phyloP scores from a whole-genome alignment of 2,797 vertebrate genomes.

The Pipistrellus nathusii region DNA sequence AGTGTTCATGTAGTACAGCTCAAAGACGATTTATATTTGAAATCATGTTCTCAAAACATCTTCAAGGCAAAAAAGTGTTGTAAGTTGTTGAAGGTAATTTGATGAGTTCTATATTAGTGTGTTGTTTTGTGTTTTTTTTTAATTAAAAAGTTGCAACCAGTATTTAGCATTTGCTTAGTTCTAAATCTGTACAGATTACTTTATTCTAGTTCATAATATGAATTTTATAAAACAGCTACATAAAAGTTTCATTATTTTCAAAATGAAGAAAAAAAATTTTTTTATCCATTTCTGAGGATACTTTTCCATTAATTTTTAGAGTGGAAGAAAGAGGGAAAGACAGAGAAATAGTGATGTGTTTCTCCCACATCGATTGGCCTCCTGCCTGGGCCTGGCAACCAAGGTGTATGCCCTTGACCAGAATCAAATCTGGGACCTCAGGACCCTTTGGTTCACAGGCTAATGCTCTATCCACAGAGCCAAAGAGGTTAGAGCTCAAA shows the following conservation, averaged over 20 bases:
- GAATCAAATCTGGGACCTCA: too few species aligned
- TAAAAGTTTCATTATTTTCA: conserved; percentile 27
- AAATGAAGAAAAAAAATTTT: background rate
- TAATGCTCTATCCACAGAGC: too few species aligned
- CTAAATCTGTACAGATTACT: background rate
- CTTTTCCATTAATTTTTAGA: too few species aligned
- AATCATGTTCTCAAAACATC: conserved; percentile 18
- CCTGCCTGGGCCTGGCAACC: too few species aligned
- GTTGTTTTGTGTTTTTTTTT: background rate
- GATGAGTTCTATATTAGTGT: background rate
- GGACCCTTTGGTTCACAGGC: too few species aligned
- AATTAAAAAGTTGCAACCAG: background rate
- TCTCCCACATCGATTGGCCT: too few species aligned
- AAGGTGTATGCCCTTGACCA: too few species aligned
- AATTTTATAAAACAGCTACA: background rate
- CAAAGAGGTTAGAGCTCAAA: background rate
- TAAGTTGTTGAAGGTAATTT: conserved; percentile 10
- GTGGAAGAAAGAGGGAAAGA: too few species aligned
- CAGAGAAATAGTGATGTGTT: too few species aligned
- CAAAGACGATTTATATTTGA: conserved; percentile 31
- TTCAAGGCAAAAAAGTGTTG: conserved; percentile 5
- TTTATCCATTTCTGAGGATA: too few species aligned
- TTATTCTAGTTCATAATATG: conserved; percentile 7
- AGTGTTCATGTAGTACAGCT: background rate
- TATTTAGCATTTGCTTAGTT: background rate